These are phyloP conservation scores for Meteorus colon DNA, from an alignment of 2,888 invertebrate species.

Conservation along the genomic window DNA sequence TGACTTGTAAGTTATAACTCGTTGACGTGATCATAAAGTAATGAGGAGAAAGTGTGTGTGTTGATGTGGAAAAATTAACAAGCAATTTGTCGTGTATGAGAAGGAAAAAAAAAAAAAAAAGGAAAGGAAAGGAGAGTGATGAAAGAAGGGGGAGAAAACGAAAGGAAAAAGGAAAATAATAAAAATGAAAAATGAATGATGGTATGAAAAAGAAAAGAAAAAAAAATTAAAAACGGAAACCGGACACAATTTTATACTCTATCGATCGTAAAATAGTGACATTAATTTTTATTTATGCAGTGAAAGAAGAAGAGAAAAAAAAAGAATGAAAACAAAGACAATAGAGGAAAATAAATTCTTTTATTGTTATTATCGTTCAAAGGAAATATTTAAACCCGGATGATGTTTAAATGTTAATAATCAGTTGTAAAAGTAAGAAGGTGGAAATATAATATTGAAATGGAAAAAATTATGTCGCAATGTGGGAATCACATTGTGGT, in stretches of 20 bases:
- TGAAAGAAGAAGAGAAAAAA: slow-evolving; percentile 17
- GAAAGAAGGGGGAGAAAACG: too few species aligned
- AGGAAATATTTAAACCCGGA: slow-evolving; percentile 12
- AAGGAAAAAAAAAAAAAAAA: slow-evolving; percentile 14
- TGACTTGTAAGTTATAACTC: slow-evolving; percentile 27
- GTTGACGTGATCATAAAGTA: slow-evolving; percentile 24
- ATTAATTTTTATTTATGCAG: not conserved
- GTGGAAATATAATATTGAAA: not conserved
- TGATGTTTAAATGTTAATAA: not conserved
- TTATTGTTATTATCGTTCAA: slow-evolving; percentile 5
- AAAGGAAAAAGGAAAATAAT: too few species aligned
- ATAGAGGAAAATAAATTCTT: not conserved
- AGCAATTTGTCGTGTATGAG: slow-evolving; percentile 16
- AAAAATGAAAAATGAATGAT: not conserved
- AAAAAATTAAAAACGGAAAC: slow-evolving; percentile 24
- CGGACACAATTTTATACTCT: slow-evolving; percentile 11
- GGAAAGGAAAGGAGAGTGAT: too few species aligned
- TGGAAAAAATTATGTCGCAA: not conserved
- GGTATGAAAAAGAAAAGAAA: too few species aligned
- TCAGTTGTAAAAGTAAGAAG: not conserved
- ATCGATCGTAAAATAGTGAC: slow-evolving; percentile 44
- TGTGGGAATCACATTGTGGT: not conserved
- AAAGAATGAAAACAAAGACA: not conserved
- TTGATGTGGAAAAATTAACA: slow-evolving; percentile 17
- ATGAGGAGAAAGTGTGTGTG: not conserved